Evolutionary conservation across 2,888 invertebrate genomes (phyloP).

Genomic region (Augiades crinisus): DNA sequence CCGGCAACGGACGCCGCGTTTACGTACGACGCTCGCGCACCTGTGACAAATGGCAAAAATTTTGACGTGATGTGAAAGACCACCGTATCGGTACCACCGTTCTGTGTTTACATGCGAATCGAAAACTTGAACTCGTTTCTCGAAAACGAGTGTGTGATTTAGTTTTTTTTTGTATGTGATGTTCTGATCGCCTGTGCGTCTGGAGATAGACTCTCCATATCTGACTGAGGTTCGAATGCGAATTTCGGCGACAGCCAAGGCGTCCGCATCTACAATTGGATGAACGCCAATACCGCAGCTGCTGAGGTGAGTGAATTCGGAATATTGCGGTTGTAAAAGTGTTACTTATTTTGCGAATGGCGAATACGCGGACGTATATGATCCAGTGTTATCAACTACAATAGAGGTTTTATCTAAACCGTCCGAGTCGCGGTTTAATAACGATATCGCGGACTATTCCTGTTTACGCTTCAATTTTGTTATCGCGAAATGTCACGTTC

Average conservation of each 20-base stretch:
- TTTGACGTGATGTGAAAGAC: constrained; percentile 73
- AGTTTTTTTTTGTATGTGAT: constrained; percentile 55
- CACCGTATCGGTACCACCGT: constrained; percentile 52
- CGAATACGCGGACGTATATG: background rate
- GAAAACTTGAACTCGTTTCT: constrained; percentile 41
- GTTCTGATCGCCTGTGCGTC: constrained; percentile 50
- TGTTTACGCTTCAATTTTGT: constrained; percentile 41
- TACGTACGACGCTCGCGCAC: constrained; percentile 59
- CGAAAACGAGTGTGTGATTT: constrained; percentile 42
- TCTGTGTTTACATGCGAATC: constrained; percentile 46
- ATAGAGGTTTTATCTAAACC: constrained; percentile 51
- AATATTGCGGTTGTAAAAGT: background rate
- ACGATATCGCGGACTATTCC: constrained; percentile 36
- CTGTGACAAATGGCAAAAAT: constrained; percentile 69
- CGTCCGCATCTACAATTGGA: constrained; percentile 70
- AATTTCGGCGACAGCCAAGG: constrained; percentile 72
- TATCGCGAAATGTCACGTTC: constrained; percentile 36
- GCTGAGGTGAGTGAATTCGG: constrained; percentile 61
- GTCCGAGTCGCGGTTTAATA: constrained; percentile 39
- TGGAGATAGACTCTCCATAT: constrained; percentile 49
- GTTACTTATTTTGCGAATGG: constrained; percentile 5
- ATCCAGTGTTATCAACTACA: constrained; percentile 48
- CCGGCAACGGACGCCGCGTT: constrained; percentile 50
- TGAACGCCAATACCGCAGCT: constrained; percentile 75
- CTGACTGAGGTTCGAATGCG: constrained; percentile 50